These are phyloP conservation scores for Prunella fulvescens DNA, from an alignment of 2,113 vertebrate genomes.

Conservation along the genomic window DNA sequence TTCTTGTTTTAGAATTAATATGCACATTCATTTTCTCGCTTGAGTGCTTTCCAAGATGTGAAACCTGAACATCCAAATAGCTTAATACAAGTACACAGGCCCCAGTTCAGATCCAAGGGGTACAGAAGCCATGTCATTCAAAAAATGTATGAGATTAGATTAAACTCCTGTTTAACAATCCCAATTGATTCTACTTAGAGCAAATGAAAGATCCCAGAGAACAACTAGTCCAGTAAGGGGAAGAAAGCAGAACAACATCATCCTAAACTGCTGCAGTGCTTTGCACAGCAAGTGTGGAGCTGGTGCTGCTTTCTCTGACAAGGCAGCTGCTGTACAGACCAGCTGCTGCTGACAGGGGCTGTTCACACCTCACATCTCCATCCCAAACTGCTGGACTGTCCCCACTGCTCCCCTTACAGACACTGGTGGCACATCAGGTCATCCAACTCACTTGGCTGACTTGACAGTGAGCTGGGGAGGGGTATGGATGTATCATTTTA, in stretches of 20 bases:
- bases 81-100: neutral
- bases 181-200: neutral
- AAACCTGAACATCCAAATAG: neutral
- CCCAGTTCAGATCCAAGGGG: neutral
- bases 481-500: neutral
- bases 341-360: neutral
- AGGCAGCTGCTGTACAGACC: neutral
- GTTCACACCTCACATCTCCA: neutral
- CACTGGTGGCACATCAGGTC: neutral
- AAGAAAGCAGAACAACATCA: neutral
- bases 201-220: neutral
- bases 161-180: neutral
- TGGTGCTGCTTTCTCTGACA: neutral
- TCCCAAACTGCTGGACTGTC: neutral
- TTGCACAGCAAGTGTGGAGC: rapidly evolving
- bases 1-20: neutral
- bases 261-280: neutral
- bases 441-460: neutral
- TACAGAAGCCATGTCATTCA: neutral
- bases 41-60: neutral
- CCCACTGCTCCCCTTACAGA: neutral
- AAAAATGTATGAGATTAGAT: neutral
- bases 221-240: neutral
- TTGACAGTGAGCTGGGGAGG: neutral
- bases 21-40: neutral